Evolutionary conservation across 2,888 invertebrate species (phyloP).

Genomic region (Cryptophagus acutangulus): DNA sequence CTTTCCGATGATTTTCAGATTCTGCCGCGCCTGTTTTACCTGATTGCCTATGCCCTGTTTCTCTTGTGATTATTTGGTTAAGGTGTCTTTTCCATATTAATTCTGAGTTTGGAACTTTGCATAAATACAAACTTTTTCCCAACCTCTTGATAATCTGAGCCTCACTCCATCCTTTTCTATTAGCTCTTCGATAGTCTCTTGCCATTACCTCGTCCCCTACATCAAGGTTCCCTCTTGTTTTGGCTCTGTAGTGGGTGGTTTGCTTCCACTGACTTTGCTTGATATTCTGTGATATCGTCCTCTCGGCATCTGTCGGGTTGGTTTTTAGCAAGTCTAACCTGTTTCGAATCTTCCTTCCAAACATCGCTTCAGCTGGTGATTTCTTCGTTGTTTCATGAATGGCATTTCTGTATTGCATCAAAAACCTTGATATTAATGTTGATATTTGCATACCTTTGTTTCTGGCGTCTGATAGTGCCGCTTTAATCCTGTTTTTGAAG

Average conservation of each 20-base stretch:
- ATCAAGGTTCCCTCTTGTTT: neutral
- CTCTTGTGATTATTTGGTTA: conserved; percentile 6
- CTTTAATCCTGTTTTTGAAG: conserved; percentile 13
- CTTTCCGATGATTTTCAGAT: too few relatives aligned
- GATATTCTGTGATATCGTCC: neutral
- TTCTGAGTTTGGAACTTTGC: conserved; percentile 2
- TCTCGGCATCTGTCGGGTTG: neutral
- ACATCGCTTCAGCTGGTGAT: conserved; percentile 16
- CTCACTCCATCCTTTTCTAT: conserved; percentile 1
- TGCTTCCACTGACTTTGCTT: neutral
- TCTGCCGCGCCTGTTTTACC: too few relatives aligned
- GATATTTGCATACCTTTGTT: conserved; percentile 8
- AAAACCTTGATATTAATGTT: conserved; percentile 11
- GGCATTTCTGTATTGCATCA: conserved; percentile 8
- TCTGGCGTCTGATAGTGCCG: conserved; percentile 11
- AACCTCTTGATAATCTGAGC: neutral
- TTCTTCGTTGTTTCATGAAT: conserved; percentile 12
- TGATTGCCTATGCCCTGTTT: too few relatives aligned
- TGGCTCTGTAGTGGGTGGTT: neutral
- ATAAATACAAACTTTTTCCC: conserved; percentile 4
- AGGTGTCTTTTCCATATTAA: conserved; percentile 6
- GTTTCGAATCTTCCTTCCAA: conserved; percentile 9
- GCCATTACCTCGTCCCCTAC: neutral
- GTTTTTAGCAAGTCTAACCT: conserved; percentile 8
- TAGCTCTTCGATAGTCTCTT: conserved; percentile 7